These are phyloP conservation scores for Chiloscyllium plagiosum DNA, from an alignment of 2,113 vertebrate genomes.

Conservation along the genomic window DNA sequence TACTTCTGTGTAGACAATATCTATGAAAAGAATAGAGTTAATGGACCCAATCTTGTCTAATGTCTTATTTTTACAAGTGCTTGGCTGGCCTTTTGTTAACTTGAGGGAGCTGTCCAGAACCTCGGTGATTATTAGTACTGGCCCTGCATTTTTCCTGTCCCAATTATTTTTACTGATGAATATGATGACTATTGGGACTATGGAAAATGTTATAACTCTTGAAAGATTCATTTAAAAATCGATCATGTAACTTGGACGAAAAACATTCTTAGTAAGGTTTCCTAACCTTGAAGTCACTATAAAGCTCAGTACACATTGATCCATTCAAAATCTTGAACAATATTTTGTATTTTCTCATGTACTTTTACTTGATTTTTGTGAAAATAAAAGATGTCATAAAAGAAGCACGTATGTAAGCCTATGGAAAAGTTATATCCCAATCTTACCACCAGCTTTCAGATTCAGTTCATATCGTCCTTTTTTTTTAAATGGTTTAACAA, in stretches of 20 bases:
- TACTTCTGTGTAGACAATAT: not conserved
- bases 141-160: conserved; percentile 5
- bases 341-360: not conserved
- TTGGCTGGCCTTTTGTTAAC: conserved; percentile 28
- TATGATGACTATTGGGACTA: not conserved
- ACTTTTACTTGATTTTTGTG: not conserved
- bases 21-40: not conserved
- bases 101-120: conserved; percentile 6
- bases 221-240: conserved; percentile 17
- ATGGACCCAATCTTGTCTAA: not conserved
- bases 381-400: not conserved
- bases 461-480: not conserved
- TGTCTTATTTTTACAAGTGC: not conserved
- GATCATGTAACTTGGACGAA: not conserved
- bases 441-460: not conserved
- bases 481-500: not conserved
- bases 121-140: not conserved
- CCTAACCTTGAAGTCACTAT: not conserved
- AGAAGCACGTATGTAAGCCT: too few relatives aligned
- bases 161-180: not conserved
- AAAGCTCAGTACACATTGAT: not conserved
- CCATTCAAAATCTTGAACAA: not conserved
- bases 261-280: not conserved
- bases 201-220: conserved; percentile 2
- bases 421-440: not conserved